Evolutionary conservation across 2,113 vertebrate species (phyloP).

Genomic region (Gracilinanus agilis): DNA sequence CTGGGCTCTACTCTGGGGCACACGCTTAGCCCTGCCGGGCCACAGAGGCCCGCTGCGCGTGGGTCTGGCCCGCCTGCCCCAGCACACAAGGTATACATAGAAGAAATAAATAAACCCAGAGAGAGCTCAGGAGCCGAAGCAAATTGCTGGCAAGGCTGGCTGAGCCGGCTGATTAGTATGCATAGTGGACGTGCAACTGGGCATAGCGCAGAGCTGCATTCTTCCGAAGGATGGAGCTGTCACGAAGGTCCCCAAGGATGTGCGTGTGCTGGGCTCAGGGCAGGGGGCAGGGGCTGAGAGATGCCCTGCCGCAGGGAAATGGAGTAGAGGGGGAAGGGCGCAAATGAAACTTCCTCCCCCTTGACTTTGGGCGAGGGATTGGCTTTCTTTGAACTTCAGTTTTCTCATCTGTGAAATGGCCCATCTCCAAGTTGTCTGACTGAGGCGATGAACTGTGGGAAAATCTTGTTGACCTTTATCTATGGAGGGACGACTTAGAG

Average conservation of each 20-base stretch:
- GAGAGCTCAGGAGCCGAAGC: constrained; percentile 67
- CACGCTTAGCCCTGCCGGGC: background rate
- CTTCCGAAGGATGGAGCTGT: constrained; percentile 53
- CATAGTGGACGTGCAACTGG: constrained; percentile 77
- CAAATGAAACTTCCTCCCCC: background rate
- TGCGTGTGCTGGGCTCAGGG: constrained; percentile 72
- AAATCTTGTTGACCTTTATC: too few species aligned
- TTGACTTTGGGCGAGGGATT: background rate
- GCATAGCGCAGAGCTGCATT: constrained; percentile 65
- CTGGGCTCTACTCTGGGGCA: background rate
- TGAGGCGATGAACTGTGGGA: background rate
- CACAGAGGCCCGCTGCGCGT: background rate
- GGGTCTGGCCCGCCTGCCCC: background rate
- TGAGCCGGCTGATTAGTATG: constrained; percentile 62
- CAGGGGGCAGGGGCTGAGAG: constrained; percentile 41
- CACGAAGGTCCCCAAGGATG: constrained; percentile 72
- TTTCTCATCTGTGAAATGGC: background rate
- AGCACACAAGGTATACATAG: constrained; percentile 45
- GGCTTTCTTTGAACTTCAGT: background rate
- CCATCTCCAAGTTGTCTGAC: background rate
- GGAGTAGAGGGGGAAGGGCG: background rate
- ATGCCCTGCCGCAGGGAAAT: constrained; percentile 50
- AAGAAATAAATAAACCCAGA: constrained; percentile 70
- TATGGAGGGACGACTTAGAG: too few species aligned
- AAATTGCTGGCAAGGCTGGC: constrained; percentile 70